Percentiles rank a stretch among this genome's conserved stretches.
Evolutionary conservation across 1,140 invertebrate genomes (phyloP).

Genomic region (Nylanderia fulva): DNA sequence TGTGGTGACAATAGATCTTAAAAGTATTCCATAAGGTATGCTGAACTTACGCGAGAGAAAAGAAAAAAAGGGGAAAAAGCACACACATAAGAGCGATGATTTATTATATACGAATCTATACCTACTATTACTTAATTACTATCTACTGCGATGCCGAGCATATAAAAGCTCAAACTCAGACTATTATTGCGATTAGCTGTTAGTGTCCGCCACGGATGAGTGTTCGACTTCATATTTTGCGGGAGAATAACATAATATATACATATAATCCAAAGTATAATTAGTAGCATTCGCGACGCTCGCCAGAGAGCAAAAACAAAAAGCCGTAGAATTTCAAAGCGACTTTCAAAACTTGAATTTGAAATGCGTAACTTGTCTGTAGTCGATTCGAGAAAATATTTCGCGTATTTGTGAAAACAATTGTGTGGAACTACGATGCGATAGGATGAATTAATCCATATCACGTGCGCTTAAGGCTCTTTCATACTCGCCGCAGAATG

Average conservation of each 20-base stretch:
- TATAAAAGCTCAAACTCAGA: slow-evolving; percentile 59
- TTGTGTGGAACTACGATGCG: neutral
- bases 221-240: slow-evolving; percentile 71
- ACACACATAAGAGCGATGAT: slow-evolving; percentile 54
- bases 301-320: slow-evolving; percentile 10
- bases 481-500: too few species aligned
- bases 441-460: neutral
- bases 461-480: too few species aligned
- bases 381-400: neutral
- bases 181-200: slow-evolving; percentile 70
- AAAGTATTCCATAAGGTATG: slow-evolving; percentile 71
- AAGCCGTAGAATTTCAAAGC: slow-evolving; percentile 32
- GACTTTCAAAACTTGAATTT: neutral
- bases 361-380: neutral
- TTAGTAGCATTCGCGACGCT: slow-evolving; percentile 32
- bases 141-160: slow-evolving; percentile 71
- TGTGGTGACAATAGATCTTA: slow-evolving; percentile 83
- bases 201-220: slow-evolving; percentile 57
- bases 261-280: neutral
- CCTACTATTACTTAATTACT: slow-evolving; percentile 40
- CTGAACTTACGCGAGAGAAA: slow-evolving; percentile 37
- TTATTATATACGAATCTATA: slow-evolving; percentile 51
- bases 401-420: neutral
- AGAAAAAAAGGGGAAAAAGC: slow-evolving; percentile 41
- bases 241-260: slow-evolving; percentile 26